Evolutionary conservation across 1,140 invertebrate species (phyloP).

Genomic region (Aricia agestis): DNA sequence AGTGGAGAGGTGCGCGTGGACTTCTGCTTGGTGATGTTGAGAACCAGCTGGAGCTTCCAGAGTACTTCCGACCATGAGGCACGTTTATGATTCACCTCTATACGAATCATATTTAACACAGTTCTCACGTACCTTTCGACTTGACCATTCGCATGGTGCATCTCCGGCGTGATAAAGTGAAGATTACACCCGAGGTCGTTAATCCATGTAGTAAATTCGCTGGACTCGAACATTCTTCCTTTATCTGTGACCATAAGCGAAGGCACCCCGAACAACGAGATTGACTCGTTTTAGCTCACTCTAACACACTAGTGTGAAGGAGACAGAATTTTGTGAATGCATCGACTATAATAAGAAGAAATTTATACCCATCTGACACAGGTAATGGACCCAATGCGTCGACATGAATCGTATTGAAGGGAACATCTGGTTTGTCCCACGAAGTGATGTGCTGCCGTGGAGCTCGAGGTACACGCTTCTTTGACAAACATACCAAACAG

Average conservation of each 20-base stretch:
- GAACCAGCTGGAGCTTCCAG: conserved; percentile 24
- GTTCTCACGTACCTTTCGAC: conserved; percentile 16
- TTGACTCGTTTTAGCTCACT: conserved; percentile 22
- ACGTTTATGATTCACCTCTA: conserved; percentile 8
- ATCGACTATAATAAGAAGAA: conserved; percentile 19
- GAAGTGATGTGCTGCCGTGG: no score
- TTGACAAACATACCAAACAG: no score
- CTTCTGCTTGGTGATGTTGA: conserved; percentile 30
- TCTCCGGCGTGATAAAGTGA: conserved; percentile 28
- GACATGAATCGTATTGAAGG: no score
- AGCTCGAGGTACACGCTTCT: no score
- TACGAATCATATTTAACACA: neutral
- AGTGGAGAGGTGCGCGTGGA: conserved; percentile 24
- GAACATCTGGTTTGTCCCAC: no score
- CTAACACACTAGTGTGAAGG: conserved; percentile 18
- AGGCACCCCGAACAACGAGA: conserved; percentile 29
- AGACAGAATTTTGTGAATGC: conserved; percentile 30
- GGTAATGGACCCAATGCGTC: neutral
- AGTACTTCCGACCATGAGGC: conserved; percentile 18
- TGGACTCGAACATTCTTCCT: conserved; percentile 30
- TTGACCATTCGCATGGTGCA: conserved; percentile 26
- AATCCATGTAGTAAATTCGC: conserved; percentile 1
- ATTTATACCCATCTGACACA: neutral
- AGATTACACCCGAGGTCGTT: conserved; percentile 6
- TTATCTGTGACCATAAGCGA: conserved; percentile 2